Base-by-base conservation (phyloP, 2,888 invertebrate species). In the Xestia xanthographa region DNA sequence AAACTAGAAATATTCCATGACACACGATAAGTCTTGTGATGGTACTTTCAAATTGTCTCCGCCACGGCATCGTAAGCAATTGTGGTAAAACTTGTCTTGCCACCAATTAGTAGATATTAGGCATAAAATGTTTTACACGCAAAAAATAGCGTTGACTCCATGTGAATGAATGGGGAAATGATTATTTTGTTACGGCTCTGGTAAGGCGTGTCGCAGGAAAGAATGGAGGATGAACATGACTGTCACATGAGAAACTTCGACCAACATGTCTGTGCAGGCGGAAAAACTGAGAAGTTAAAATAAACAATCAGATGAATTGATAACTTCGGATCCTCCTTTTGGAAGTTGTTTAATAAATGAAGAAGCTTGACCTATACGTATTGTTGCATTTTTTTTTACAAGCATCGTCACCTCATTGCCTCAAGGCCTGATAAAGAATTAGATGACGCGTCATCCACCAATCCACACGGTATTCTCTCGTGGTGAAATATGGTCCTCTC, bases 41-140 rank as follows among this genome's bases (percentile, higher is more conserved):
- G 74, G 72, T 78, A 84, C 87, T 88, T 87, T 87, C 88, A 84
- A 86, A 87, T 87, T 86, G 88, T 87, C 87, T 84, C 88, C 84
- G 86, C 65, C 79, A 86, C 86, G 87, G 58, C 72, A 71, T 79
- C 67, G 62, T 76, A 48, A 83, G 82, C 82, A 81, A 88, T 88
- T 86, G 79, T 84, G 82, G 79, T 80, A 41, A 82, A 87, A 87
- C 87, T 87, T 75, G 87, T 82, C 56, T 86, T 75, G 48, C 77
- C 60, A 58, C 48, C 76, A 84, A 84, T 86, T 84, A 80, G 53
- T 38, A 58, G 56, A 73, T 43, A 75, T 77, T 77, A 86, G 75
- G 65, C 84, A 86, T 75, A 85, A 75, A 85, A 84, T 82, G n/a
- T 82, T 78, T 85, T 82, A 75, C 56, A 85, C 66, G 75, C 85